Percentiles rank a stretch among this genome's conserved stretches.
Conservation (phyloP, 2,797 vertebrate genomes). For the Aplochiton taeniatus region DNA sequence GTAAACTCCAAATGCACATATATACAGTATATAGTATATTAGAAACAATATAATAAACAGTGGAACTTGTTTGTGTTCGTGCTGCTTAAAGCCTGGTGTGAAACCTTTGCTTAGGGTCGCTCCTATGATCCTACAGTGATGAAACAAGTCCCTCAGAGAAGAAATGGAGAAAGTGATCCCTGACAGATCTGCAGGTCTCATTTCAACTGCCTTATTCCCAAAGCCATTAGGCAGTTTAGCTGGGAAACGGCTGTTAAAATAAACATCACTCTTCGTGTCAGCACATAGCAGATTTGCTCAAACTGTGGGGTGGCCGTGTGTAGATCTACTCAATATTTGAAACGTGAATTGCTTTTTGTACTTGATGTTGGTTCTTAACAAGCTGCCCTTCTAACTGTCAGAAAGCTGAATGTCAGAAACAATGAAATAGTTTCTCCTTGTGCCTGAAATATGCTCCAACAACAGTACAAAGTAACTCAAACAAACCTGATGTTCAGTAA, state of each 20-base stretch:
- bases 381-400: slow-evolving; percentile 65
- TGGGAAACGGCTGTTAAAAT: slow-evolving; percentile 75
- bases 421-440: slow-evolving; percentile 48
- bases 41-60: slow-evolving; percentile 72
- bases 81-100: slow-evolving; percentile 48
- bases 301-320: slow-evolving; percentile 43
- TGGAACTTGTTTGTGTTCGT: slow-evolving; percentile 69
- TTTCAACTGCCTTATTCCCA: slow-evolving; percentile 61
- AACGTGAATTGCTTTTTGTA: slow-evolving; percentile 61
- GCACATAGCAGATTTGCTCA: slow-evolving; percentile 55
- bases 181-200: slow-evolving; percentile 63
- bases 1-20: no score
- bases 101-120: slow-evolving; percentile 46
- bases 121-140: slow-evolving; percentile 45
- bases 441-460: slow-evolving; percentile 63
- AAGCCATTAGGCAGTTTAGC: slow-evolving; percentile 74
- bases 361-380: slow-evolving; percentile 71
- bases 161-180: slow-evolving; percentile 32
- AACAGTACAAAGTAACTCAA: slow-evolving; percentile 43
- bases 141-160: neutral
- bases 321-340: slow-evolving; percentile 72
- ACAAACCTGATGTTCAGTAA: slow-evolving; percentile 42
- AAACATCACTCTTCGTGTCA: slow-evolving; percentile 73
- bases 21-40: no score
- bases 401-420: slow-evolving; percentile 56